These are phyloP conservation scores for Chanos chanos DNA, from an alignment of 2,797 vertebrate species.

Conservation along the genomic window DNA sequence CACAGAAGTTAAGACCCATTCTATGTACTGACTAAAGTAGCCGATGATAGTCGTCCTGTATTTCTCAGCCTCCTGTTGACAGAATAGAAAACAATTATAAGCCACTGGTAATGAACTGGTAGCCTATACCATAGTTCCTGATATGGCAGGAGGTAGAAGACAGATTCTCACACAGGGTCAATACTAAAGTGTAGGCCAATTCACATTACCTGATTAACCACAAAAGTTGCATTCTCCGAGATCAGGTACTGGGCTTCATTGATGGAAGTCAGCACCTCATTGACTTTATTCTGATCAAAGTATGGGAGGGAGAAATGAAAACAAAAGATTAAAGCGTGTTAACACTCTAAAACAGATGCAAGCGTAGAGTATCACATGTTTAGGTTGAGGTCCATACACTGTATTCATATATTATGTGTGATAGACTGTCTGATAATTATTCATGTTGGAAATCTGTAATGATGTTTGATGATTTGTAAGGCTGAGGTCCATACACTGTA, in stretches of 20 bases:
- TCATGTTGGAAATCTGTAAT: too few relatives aligned
- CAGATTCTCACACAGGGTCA: too few relatives aligned
- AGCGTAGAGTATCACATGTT: too few relatives aligned
- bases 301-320: conserved; percentile 27
- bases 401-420: too few relatives aligned
- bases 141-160: too few relatives aligned
- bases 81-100: conserved; percentile 11
- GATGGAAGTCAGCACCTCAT: conserved; percentile 68
- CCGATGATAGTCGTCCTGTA: conserved; percentile 76
- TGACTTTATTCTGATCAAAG: conserved; percentile 81
- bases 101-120: not conserved
- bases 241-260: conserved; percentile 83
- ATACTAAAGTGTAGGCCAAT: not conserved
- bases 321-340: not conserved
- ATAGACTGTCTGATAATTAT: too few relatives aligned
- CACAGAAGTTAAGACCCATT: conserved; percentile 87
- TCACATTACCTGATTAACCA: conserved; percentile 75
- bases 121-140: too few relatives aligned
- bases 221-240: conserved; percentile 72
- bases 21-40: conserved; percentile 85
- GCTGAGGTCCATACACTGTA: too few relatives aligned
- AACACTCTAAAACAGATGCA: too few relatives aligned
- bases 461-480: too few relatives aligned
- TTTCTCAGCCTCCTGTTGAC: conserved; percentile 78
- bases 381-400: too few relatives aligned